Base-by-base conservation (phyloP, 2,113 vertebrate species). In the Diphyllodes magnificus region DNA sequence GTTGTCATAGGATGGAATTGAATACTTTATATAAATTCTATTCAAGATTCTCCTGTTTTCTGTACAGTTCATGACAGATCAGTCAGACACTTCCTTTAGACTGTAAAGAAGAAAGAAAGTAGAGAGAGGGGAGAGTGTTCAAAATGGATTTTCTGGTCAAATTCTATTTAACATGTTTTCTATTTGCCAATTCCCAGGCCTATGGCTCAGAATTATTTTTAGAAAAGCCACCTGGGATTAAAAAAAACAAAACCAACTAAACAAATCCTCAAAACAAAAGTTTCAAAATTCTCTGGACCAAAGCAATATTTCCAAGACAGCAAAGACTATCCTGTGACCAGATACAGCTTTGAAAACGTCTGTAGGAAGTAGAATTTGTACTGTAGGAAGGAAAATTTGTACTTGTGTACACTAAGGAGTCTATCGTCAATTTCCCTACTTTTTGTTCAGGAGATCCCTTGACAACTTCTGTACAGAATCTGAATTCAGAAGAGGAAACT, bases 61-160 rank as follows among this genome's bases (percentile, higher is more conserved):
- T 31, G 53, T 71, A 61, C 63, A 81, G 78, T 56, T 93, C 79
- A 37, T 80, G 90, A 73, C 77, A 94, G 82, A 94, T 91, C 50
- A 95, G 70, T 76, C 84, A 94, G 78, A 61, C 19, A 85, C 60
- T 72, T 92, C 82, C 59, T 95, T 87, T 70, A 59, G 54, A 87
- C 40, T 82, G 14, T 53, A 78, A 87, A 89, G 84, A 93, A 79
- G 63, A 94, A 82, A 90, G 71, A 70, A 89, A 91, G 91, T 30
- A 85, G 59, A 87, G 13, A 3, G 3, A 86, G 31, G 8, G 28
- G 35, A 68, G 33, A 82, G n/a, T 44, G 47, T 51, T 76, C 39
- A 88, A 96, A 93, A 83, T 73, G 15, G 64, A 90, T 95, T 90
- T 93, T 96, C 88, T 93, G 69, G 65, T 93, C 77, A 93, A 88